Evolutionary conservation across 37 sponge, comb jelly and placozoan species (phyloP).

Genomic region (Lycopodina hypogea): DNA sequence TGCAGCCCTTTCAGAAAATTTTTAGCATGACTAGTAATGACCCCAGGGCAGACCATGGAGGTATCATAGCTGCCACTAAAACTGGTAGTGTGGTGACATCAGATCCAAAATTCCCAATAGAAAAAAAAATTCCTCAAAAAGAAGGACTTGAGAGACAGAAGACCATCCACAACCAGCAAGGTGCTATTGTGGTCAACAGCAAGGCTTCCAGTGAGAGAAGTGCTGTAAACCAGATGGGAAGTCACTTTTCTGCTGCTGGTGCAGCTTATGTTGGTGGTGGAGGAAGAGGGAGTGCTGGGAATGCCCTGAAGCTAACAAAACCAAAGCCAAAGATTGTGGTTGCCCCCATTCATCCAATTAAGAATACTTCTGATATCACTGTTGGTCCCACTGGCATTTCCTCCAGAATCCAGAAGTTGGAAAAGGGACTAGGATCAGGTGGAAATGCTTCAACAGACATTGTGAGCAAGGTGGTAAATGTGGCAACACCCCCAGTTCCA

Average conservation of each 20-base stretch:
- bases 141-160: conserved; percentile 55
- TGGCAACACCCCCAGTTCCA: conserved; percentile 17
- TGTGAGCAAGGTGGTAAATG: background rate
- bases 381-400: conserved; percentile 33
- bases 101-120: background rate
- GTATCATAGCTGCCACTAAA: background rate
- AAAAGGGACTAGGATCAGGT: background rate
- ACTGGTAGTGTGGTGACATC: background rate
- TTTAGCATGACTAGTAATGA: background rate
- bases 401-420: conserved; percentile 51
- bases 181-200: background rate
- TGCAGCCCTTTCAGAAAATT: background rate
- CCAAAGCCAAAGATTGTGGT: conserved; percentile 41
- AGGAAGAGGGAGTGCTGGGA: background rate
- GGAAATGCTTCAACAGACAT: background rate
- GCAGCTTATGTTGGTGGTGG: background rate
- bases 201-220: conserved; percentile 8
- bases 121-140: conserved; percentile 41
- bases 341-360: conserved; percentile 23
- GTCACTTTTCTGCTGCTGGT: background rate
- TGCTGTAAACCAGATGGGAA: conserved; percentile 15
- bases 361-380: background rate
- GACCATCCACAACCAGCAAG: conserved; percentile 22
- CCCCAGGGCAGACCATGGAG: conserved; percentile 10
- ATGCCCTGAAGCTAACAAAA: background rate